These are phyloP conservation scores for Aix galericulata DNA, from an alignment of 2,113 vertebrate species.

Conservation along the genomic window DNA sequence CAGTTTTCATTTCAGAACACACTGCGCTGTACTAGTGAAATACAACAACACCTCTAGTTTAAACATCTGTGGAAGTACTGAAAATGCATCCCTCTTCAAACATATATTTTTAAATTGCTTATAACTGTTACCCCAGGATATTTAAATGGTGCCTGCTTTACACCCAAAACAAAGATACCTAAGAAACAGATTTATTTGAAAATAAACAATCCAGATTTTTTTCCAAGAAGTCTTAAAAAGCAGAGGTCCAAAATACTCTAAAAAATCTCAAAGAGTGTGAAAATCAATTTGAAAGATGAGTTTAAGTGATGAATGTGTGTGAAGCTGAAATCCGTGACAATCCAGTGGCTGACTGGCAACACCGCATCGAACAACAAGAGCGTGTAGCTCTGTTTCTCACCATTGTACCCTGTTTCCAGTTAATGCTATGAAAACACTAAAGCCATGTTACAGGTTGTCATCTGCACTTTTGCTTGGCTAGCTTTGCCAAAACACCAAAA, in stretches of 20 bases:
- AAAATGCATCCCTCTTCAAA: neutral
- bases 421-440: conserved; percentile 53
- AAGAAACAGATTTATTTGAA: neutral
- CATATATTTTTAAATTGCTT: neutral
- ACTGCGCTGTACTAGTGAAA: neutral
- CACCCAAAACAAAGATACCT: neutral
- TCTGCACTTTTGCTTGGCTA: conserved; percentile 2
- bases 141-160: neutral
- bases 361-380: neutral
- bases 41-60: neutral
- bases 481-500: neutral
- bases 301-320: neutral
- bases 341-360: neutral
- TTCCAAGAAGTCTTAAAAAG: neutral
- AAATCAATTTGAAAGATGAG: neutral
- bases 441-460: conserved; percentile 25
- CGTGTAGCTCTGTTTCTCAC: neutral
- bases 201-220: neutral
- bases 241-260: neutral
- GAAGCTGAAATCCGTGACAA: neutral
- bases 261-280: neutral
- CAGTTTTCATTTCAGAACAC: neutral
- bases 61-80: neutral
- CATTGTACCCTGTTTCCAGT: neutral
- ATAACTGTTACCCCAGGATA: neutral